These are phyloP conservation scores for Nycteola revayana DNA, from an alignment of 2,888 invertebrate genomes.

Conservation along the genomic window DNA sequence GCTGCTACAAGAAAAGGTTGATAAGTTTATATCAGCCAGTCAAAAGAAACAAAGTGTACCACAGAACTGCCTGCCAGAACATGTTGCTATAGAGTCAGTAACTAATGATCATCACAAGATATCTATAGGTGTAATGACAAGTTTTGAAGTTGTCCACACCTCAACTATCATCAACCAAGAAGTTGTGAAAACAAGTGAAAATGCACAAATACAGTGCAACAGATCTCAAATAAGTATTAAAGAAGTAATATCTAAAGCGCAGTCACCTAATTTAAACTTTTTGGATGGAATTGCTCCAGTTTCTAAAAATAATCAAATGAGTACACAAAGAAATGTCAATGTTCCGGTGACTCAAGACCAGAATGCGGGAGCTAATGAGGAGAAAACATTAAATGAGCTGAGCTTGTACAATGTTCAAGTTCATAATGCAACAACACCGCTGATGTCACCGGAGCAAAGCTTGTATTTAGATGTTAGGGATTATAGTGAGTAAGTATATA, in stretches of 20 bases:
- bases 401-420: slow-evolving; percentile 72
- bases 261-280: slow-evolving; percentile 61
- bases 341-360: slow-evolving; percentile 10
- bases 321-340: slow-evolving; percentile 17
- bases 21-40: slow-evolving; percentile 68
- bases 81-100: slow-evolving; percentile 53
- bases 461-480: slow-evolving; percentile 72
- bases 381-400: slow-evolving; percentile 70
- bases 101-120: slow-evolving; percentile 77
- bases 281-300: slow-evolving; percentile 67
- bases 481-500: slow-evolving; percentile 68
- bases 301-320: slow-evolving; percentile 27
- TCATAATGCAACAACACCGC: slow-evolving; percentile 70
- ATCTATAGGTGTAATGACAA: slow-evolving; percentile 88
- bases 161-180: slow-evolving; percentile 74
- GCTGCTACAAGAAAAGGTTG: slow-evolving; percentile 84
- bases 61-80: slow-evolving; percentile 51
- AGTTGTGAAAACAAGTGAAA: slow-evolving; percentile 51
- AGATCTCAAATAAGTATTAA: slow-evolving; percentile 70
- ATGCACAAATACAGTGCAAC: slow-evolving; percentile 69
- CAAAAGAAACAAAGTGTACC: slow-evolving; percentile 39
- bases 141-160: slow-evolving; percentile 84
- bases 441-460: slow-evolving; percentile 72
- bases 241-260: slow-evolving; percentile 54
- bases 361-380: slow-evolving; percentile 45